Base-by-base conservation (phyloP, 2,797 vertebrate species). In the Falco novaeseelandiae region DNA sequence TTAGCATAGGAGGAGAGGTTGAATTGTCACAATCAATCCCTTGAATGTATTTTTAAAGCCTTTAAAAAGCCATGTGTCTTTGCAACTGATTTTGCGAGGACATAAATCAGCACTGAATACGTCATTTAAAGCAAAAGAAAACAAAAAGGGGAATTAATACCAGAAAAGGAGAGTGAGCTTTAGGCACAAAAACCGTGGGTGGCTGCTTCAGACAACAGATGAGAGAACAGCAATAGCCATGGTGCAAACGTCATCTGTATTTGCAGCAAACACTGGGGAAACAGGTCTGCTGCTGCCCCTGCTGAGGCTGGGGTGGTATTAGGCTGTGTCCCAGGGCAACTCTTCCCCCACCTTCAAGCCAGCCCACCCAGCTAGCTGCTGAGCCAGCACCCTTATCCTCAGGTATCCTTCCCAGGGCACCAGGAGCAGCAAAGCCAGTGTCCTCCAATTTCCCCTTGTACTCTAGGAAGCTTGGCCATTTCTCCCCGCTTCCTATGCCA, bases 91-190 rank as follows among this genome's bases (percentile, higher is more conserved):
- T 78, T 93, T 81, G 18, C 29, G 71, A 77, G 51, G 44, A 80
- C 34, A 80, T 21, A 74, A 78, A 78, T 40, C 54, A 72, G 4
- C 26, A 29, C 46, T 54, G 26, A 79, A 52, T 74, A 38, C 17
- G 12, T 38, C 34, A 83, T 49, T 52, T 62, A 74, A 62, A 94
- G 22, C 29, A 87, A 87, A 87, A 15, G 7, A 78, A 88, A 87
- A 48, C 4, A 27, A 55, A 42, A 81, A 42, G 7, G 7, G 3
- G 15, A 89, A 72, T 72, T 59, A 78, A 10, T 54, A 14, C 20
- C 44, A 18, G 38, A 79, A 79, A n/a, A 84, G 59, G 8, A 72
- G 18, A 46, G 10, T 54, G 34, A 88, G 36, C 8, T 67, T 61
- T 12, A 80, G 36, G 18, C 27, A n/a, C 38, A 65, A 25, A 59